Percentiles rank a stretch among this genome's conserved stretches.
Conservation (phyloP, 2,797 vertebrate genomes). For the Pseudomugil gertrudae region DNA sequence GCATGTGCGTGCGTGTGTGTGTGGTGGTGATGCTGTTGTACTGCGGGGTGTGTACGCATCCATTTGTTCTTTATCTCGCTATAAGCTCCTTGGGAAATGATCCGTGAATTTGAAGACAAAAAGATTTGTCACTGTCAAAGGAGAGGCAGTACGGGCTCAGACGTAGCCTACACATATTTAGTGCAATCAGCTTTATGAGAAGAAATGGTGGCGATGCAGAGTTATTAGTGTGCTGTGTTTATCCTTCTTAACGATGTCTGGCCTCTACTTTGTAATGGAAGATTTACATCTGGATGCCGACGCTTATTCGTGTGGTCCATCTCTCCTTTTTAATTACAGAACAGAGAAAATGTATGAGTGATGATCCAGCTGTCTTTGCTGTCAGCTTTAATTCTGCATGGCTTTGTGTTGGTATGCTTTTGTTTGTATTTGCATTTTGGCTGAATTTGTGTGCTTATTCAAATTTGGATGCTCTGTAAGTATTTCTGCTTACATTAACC, state of each 20-base stretch:
- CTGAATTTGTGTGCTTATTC: constrained; percentile 1
- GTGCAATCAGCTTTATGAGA: constrained; percentile 31
- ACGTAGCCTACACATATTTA: constrained; percentile 30
- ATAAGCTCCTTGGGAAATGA: constrained; percentile 44
- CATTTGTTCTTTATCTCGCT: constrained; percentile 34
- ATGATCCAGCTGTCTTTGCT: constrained; percentile 40
- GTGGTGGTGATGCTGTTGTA: neutral
- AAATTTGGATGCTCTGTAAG: constrained; percentile 18
- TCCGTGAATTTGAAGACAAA: constrained; percentile 41
- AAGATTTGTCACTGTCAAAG: constrained; percentile 31
- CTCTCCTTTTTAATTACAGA: constrained; percentile 54
- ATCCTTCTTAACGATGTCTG: constrained; percentile 30
- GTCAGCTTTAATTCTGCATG: constrained; percentile 31
- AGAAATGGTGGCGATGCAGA: constrained; percentile 2
- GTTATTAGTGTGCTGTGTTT: constrained; percentile 20
- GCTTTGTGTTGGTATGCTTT: constrained; percentile 17
- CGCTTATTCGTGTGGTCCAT: constrained; percentile 18
- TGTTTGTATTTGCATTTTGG: constrained; percentile 22
- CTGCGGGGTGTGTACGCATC: constrained; percentile 18
- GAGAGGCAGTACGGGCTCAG: constrained; percentile 5
- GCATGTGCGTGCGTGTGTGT: neutral
- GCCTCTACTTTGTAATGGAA: constrained; percentile 7
- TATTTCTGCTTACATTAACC: constrained; percentile 14
- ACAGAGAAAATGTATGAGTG: constrained; percentile 39
- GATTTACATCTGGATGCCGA: constrained; percentile 12